phyloP scores from a whole-genome alignment of 2,888 invertebrate genomes.

The Drosophila kokeensis region DNA sequence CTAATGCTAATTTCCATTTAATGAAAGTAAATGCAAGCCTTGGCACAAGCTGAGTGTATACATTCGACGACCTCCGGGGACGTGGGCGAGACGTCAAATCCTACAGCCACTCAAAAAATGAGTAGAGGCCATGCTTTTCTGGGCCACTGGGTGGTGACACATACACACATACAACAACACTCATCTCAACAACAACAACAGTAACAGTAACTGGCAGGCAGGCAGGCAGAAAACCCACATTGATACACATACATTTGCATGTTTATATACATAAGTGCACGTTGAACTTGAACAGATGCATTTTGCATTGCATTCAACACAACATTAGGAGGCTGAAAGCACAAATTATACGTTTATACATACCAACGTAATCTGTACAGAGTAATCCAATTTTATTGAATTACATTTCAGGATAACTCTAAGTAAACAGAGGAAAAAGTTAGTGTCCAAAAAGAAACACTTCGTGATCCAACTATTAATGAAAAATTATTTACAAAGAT shows the following conservation, averaged over 20 bases:
- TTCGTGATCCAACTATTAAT: neutral
- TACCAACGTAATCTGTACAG: neutral
- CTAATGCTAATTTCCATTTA: constrained; percentile 38
- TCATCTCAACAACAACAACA: neutral
- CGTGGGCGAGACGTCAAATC: constrained; percentile 28
- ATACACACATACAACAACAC: constrained; percentile 17
- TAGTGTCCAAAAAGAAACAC: neutral
- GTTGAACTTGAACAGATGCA: constrained; percentile 70
- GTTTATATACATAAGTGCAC: constrained; percentile 51
- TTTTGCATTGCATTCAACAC: constrained; percentile 33
- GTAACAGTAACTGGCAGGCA: constrained; percentile 14
- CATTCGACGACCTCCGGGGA: constrained; percentile 63
- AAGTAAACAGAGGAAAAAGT: neutral
- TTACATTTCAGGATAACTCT: neutral
- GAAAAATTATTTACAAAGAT: neutral
- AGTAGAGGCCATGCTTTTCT: constrained; percentile 34
- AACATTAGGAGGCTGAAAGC: constrained; percentile 30
- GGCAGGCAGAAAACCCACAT: constrained; percentile 6
- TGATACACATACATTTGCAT: neutral
- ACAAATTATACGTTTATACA: neutral
- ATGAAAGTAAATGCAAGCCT: constrained; percentile 37
- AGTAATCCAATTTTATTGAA: neutral
- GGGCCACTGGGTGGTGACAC: constrained; percentile 52
- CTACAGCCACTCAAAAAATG: constrained; percentile 46
- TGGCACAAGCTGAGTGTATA: constrained; percentile 36